Percentiles rank a stretch among this genome's conserved stretches.
Conservation (phyloP, 2,888 invertebrate genomes). For the Chrysolina americana region DNA sequence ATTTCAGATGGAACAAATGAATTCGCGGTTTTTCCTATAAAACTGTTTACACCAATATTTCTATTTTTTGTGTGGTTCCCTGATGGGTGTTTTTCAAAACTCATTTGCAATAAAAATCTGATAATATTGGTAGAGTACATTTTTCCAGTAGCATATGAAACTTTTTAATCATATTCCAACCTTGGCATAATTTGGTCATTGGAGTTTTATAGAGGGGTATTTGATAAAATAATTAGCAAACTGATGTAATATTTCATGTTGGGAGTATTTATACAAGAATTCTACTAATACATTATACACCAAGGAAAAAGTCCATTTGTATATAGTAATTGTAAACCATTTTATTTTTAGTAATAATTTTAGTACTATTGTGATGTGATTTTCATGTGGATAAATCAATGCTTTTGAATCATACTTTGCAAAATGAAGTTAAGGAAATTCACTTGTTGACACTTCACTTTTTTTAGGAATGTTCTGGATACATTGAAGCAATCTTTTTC, state of each 20-base stretch:
- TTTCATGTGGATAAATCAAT: slow-evolving; percentile 32
- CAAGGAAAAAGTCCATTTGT: slow-evolving; percentile 52
- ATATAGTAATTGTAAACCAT: slow-evolving; percentile 47
- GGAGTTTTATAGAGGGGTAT: slow-evolving; percentile 21
- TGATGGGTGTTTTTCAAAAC: too few relatives aligned
- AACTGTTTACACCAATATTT: too few relatives aligned
- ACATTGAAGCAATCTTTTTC: too few relatives aligned
- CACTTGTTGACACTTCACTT: slow-evolving; percentile 4
- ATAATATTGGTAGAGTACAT: not conserved
- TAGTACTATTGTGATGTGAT: slow-evolving; percentile 48
- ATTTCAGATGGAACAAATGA: too few relatives aligned
- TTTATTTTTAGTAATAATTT: slow-evolving; percentile 44
- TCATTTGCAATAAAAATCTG: too few relatives aligned
- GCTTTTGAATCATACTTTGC: slow-evolving; percentile 22
- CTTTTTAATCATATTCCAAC: not conserved
- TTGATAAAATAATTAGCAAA: slow-evolving; percentile 15
- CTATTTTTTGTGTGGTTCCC: too few relatives aligned
- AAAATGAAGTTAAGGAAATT: not conserved
- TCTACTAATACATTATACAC: slow-evolving; percentile 31
- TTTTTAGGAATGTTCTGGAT: not conserved
- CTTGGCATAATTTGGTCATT: slow-evolving; percentile 9
- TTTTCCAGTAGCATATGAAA: not conserved
- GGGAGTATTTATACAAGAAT: slow-evolving; percentile 27
- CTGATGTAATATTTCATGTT: slow-evolving; percentile 23
- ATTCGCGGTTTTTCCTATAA: too few relatives aligned